Conservation (phyloP, 2,797 vertebrate species). For the Emydoidea blandingii region DNA sequence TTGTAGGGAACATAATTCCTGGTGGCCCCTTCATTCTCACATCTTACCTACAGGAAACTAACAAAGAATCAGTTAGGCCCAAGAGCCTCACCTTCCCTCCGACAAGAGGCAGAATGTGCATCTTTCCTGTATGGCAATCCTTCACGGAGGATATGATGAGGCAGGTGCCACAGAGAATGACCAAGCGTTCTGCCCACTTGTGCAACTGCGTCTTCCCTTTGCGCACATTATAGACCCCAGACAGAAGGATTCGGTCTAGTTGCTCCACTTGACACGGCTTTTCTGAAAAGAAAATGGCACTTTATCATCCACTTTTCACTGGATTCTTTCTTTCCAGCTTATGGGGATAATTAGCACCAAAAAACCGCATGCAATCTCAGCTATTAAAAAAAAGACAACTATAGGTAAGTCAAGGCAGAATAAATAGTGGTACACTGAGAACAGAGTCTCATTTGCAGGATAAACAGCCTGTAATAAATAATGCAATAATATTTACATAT, state of each 20-base stretch:
- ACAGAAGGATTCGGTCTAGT: conserved; percentile 91
- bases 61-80: conserved; percentile 6
- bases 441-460: not conserved
- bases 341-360: not conserved
- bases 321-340: not conserved
- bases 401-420: not conserved
- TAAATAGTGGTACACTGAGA: not conserved
- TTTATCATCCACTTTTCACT: not conserved
- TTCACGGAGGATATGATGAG: conserved; percentile 97
- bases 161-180: conserved; percentile 96
- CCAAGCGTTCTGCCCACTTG: conserved; percentile 97
- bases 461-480: not conserved
- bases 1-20: not conserved
- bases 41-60: conserved; percentile 4
- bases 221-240: conserved; percentile 93
- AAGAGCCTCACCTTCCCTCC: conserved; percentile 93
- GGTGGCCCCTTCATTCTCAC: not conserved
- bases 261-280: conserved; percentile 92
- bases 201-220: conserved; percentile 98
- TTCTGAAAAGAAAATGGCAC: conserved; percentile 81
- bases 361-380: not conserved
- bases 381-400: not conserved
- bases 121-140: conserved; percentile 95
- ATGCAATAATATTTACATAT: accelerated
- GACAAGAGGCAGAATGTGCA: conserved; percentile 96